Evolutionary conservation across 2,888 invertebrate genomes (phyloP), one percentile per base, ranked within the genome.

Genomic region (Chaitophorus viminalis): DNA sequence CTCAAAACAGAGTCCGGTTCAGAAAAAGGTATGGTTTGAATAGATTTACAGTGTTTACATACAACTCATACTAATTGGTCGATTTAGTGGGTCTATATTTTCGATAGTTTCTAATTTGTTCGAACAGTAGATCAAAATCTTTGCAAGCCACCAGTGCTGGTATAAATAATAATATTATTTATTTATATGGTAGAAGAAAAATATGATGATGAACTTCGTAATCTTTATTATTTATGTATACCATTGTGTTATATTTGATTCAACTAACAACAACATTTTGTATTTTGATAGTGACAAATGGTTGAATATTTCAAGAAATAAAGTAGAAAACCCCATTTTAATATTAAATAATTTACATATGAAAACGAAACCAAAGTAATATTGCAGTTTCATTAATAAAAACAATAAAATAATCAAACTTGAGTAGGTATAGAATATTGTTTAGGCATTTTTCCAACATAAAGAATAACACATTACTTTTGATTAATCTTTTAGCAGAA

Each of bases 61-160:
- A 31, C 60, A 36, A 75, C 75, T 60, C 75, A 39, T 39, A 83
- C 83, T 83, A 83, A 76, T 83, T 83, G 83, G 75, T 83, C 83
- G 75, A 83, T 83, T 83, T 83, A 65, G 83, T 31, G 60, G 83
- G 83, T 83, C 83, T 29, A 60, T 74, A n/a, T n/a, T 75, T 39
- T 39, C 75, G 60, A 83, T 75, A 25, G 75, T 54, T 60, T 29
- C 29, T 75, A 75, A 75, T 83, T 75, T 75, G 60, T 75, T 21
- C 29, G 14, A 17, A 60, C 75, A 39, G 29, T 29, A 21, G 39
- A 83, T 39, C 39, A 21, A 60, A 21, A 65, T 75, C 39, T 39
- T 17, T 14, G 75, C 1, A 14, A 29, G 21, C 17, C 14, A 18
- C 6, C 74, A n/a, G 3, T 14, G 39, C 46, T 33, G 33, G 54